Base-by-base conservation (phyloP, 2,113 vertebrate genomes). In the Sisor rabdophorus region DNA sequence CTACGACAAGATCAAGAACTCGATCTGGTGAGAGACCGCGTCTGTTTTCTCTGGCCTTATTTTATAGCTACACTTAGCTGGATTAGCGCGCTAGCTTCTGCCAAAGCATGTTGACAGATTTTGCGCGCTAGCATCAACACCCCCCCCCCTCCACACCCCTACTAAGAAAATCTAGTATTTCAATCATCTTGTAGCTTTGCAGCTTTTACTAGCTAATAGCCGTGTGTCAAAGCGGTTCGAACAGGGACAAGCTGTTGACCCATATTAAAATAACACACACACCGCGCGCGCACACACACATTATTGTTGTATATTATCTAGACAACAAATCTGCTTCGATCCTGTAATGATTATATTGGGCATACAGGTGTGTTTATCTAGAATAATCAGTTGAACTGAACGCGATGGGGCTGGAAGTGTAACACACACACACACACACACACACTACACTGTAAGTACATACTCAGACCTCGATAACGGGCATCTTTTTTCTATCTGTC, bases 1-100 rank as follows among this genome's bases (percentile, higher is more conserved):
- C 89, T 94, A 93, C 91, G 95, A 93, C 92, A 95, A 96, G 92
- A 96, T 96, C 88, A 94, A 94, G 89, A 95, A 93, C 90, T 97
- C 95, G 77, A 95, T 97, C 92, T 96, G 95, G 95, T 96, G 90
- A 95, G 91, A 85, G 3, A 3, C 17, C 16, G 70, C 15, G 7
- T 52, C 59, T 59, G 24, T 28, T 5, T 26, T 11, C 17, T 20
- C 24, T 40, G 40, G 17, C 8, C 40, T 44, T 61, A 74, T 55
- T 44, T 16, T 76, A 44, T 44, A 61, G 59, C 73, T 54, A 36
- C 24, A 52, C 20, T 28, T 71, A 60, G 67, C 76, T 5, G 13
- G 64, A 44, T 69, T 69, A 77, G 65, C 75, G 24, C 56, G 32
- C 30, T 71, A 61, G 44, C 48, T 26, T 44, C 47, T 71, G 20